These are phyloP conservation scores for Tetraodon nigroviridis DNA, from an alignment of 2,113 vertebrate species.

Conservation along the genomic window DNA sequence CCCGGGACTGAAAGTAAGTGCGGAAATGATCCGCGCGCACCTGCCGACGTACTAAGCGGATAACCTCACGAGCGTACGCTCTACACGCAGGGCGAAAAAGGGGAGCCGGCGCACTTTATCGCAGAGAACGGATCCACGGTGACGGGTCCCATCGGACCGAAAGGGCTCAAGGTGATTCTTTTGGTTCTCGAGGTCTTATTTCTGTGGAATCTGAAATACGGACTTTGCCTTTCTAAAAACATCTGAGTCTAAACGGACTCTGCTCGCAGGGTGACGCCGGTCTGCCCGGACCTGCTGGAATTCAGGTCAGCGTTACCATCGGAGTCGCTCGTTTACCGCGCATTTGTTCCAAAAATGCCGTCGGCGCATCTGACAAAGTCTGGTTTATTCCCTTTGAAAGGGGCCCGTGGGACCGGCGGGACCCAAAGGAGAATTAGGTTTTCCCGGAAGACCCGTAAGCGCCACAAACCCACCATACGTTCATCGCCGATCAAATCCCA, in stretches of 20 bases:
- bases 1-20: conserved; percentile 70
- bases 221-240: no score
- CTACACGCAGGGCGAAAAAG: conserved; percentile 84
- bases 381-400: conserved; percentile 65
- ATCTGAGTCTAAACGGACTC: background rate
- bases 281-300: conserved; percentile 71
- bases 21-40: no score
- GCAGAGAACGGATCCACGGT: conserved; percentile 71
- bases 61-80: background rate
- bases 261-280: conserved; percentile 82
- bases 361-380: background rate
- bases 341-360: background rate
- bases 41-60: background rate
- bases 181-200: background rate
- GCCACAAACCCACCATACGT: conserved; percentile 16
- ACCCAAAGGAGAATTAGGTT: conserved; percentile 89
- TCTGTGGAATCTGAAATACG: no score
- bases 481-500: background rate
- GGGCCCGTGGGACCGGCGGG: conserved; percentile 86
- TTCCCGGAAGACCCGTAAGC: conserved; percentile 90
- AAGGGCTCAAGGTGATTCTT: conserved; percentile 71
- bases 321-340: no score
- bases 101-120: conserved; percentile 78
- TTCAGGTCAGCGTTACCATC: conserved; percentile 61
- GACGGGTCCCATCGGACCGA: conserved; percentile 72